phyloP scores from a whole-genome alignment of 2,888 invertebrate species.

The Drosophila ezoana region DNA sequence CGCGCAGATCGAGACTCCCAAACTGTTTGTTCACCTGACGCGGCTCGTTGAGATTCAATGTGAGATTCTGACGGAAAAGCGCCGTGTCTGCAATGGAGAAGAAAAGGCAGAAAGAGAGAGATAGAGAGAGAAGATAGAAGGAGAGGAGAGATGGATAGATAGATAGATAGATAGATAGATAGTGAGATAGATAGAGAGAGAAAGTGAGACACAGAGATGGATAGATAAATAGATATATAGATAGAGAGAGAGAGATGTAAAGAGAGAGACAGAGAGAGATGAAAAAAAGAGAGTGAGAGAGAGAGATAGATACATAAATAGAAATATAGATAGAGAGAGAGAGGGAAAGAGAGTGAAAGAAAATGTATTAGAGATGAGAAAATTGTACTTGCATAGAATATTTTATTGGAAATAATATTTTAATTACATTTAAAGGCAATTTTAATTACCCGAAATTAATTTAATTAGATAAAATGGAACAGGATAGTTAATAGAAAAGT shows the following conservation, averaged over 20 bases:
- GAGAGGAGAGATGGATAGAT: too few species aligned
- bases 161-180: neutral
- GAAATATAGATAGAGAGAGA: too few species aligned
- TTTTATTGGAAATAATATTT: too few species aligned
- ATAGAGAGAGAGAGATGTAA: neutral
- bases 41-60: slow-evolving; percentile 89
- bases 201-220: too few species aligned
- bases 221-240: neutral
- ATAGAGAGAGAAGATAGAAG: too few species aligned
- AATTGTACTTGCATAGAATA: too few species aligned
- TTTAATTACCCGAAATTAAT: neutral
- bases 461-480: neutral
- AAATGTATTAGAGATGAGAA: neutral
- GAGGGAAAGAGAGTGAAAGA: neutral
- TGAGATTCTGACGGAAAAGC: slow-evolving; percentile 89
- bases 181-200: neutral
- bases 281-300: neutral
- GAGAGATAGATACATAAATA: too few species aligned
- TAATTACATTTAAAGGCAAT: neutral
- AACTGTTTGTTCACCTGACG: slow-evolving; percentile 82
- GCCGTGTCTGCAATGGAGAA: slow-evolving; percentile 85
- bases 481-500: neutral
- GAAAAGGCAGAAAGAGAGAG: neutral
- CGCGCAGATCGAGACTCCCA: slow-evolving; percentile 85
- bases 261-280: neutral